Base-by-base conservation (phyloP, 1,140 invertebrate species). In the Halesus radiatus region DNA sequence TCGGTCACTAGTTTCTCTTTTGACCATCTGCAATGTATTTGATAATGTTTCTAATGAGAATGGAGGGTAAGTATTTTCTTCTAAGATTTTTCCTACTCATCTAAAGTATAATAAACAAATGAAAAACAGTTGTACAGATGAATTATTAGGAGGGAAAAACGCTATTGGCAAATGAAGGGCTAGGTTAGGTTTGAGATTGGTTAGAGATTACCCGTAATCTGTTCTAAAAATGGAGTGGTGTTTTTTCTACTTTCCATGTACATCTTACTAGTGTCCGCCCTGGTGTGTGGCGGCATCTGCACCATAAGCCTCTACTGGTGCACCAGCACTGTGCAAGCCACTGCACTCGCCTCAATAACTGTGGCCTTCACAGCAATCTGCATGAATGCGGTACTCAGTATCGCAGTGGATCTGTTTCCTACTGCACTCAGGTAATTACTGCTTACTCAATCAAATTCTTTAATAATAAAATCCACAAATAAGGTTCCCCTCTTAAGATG, bases 391-490 rank as follows among this genome's bases (percentile, higher is more conserved):
- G 20, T 64, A 0, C 70, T 79, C 52, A 79, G 79, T 52, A 56
- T 78, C 22, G 13, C 78, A 22, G 76, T 83, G 3, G 81, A 83
- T 45, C 50, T 83, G 0, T 80, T 83, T 37, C 81, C 81, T 8
- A 83, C 79, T 13, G 54, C 79, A 23, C 73, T 80, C 26, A 83
- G 81, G 81, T 83, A 64, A 23, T 45, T 13, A 32, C 37, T 45
- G 13, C 10, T 45, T 45, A 37, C 37, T 45, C 37, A 45, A 45
- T 45, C 10, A 13, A 45, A 13, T 45, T 45, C 37, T 45, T 45
- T 2, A 1, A 45, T 3, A 45, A 13, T 45, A 45, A 13, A 45
- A 45, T 10, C 37, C 1, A 13, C 37, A 13, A 1, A 45, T 13
- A 45, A 45, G 37, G 8, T 45, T 45, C 10, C 8, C 1, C 0